phyloP scores from a whole-genome alignment of 2,797 vertebrate genomes.

The Nannoperca australis region DNA sequence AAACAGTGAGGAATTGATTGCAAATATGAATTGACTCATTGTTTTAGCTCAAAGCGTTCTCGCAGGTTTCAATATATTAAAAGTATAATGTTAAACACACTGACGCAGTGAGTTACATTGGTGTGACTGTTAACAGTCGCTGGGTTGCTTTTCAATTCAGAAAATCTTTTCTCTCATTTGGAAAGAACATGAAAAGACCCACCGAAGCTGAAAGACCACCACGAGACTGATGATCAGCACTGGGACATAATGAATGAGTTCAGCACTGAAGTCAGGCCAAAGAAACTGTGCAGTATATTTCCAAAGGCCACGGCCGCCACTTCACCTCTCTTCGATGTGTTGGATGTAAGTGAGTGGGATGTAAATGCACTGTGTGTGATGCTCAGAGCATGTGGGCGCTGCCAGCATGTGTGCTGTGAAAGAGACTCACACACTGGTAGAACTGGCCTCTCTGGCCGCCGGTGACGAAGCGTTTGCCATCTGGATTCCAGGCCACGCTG shows the following conservation, averaged over 20 bases:
- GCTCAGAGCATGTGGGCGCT: background rate
- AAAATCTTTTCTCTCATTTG: background rate
- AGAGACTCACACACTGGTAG: conserved; percentile 96
- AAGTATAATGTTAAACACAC: background rate
- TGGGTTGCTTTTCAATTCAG: background rate
- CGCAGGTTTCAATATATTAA: background rate
- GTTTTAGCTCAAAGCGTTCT: too few species aligned
- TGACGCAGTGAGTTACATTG: background rate
- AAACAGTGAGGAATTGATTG: too few species aligned
- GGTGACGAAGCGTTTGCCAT: conserved; percentile 97
- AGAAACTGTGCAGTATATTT: too few species aligned
- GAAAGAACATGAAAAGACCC: background rate
- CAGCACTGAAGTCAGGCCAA: too few species aligned
- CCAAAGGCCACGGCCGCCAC: too few species aligned
- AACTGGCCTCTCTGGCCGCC: conserved; percentile 97
- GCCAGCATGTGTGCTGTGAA: background rate
- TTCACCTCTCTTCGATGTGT: too few species aligned
- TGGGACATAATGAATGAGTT: background rate
- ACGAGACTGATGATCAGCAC: background rate
- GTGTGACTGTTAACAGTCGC: too few species aligned
- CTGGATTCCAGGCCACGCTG: conserved; percentile 97
- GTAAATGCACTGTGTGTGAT: background rate
- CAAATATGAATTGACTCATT: too few species aligned
- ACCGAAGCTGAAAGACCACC: background rate
- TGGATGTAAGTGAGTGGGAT: background rate